Evolutionary conservation across 2,113 vertebrate genomes (phyloP), one percentile per base, ranked within the genome.

Genomic region (Mungos mungo): DNA sequence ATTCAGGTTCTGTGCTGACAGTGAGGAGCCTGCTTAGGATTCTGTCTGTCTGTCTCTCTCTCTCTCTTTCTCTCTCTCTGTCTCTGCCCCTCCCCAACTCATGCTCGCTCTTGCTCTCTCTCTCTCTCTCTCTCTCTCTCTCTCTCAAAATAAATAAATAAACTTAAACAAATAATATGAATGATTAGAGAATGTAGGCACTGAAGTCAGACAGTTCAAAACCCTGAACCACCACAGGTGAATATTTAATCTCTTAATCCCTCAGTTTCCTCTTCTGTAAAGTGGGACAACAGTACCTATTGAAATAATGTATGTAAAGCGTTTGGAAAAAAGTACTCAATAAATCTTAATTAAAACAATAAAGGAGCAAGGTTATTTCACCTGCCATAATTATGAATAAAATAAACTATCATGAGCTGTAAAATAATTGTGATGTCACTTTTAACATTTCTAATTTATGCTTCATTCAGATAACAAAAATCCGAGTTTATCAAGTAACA

Each of bases 261-360:
- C 47, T 81, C 72, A 69, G 21, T 72, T 79, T 71, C 31, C n/a
- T 82, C 68, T 38, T 83, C 45, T 93, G 12, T 25, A 84, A 91
- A 84, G 33, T 50, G 60, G 33, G 31, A 88, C 2, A 41, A 50
- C 45, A 72, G 27, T 81, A 74, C 1, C 11, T 74, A 52, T 81
- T 85, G 35, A 89, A 91, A 79, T 50, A 90, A 38, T 12, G 1
- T 38, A 54, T 72, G 15, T 47, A 35, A 66, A 83, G 50, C 41
- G 14, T 5, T 82, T 71, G 35, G 14, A 91, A 91, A 18, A 88
- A 69, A 89, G 12, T 81, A 41, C 7, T 63, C 31, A 60, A 47
- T 66, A 66, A 77, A 69, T 72, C 90, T 29, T 85, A 68, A 94
- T 84, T 92, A 19, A 81, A 72, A 88, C 72, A 65, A 90, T 83